phyloP scores from a whole-genome alignment of 2,113 vertebrate species.

The Chloropsis hardwickii region DNA sequence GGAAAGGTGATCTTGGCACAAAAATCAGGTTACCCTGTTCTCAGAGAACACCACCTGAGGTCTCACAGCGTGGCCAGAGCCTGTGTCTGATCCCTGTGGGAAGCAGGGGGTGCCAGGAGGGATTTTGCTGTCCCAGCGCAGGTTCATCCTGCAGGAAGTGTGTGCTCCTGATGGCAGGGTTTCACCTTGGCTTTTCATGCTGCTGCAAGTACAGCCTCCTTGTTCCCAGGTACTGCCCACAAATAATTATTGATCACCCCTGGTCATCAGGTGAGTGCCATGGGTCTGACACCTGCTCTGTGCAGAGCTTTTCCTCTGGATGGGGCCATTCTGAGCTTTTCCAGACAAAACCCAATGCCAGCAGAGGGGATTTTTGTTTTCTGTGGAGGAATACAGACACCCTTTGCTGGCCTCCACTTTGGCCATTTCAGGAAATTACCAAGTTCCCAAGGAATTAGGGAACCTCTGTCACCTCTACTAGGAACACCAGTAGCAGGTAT shows the following conservation, averaged over 20 bases:
- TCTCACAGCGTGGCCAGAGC: background rate
- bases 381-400: background rate
- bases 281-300: background rate
- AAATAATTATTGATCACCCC: background rate
- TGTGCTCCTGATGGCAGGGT: background rate
- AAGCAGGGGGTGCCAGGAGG: background rate
- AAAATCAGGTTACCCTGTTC: background rate
- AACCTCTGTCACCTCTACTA: background rate
- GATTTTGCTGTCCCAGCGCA: background rate
- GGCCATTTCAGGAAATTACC: background rate
- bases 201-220: background rate
- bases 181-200: background rate
- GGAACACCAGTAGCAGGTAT: background rate
- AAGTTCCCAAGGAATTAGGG: background rate
- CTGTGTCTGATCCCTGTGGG: background rate
- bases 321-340: background rate
- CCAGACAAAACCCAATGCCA: background rate
- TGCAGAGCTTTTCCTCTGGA: background rate
- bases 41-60: background rate
- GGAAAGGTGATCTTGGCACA: background rate
- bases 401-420: background rate
- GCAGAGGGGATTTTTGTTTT: background rate
- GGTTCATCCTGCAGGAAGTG: background rate
- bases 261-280: background rate
- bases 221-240: background rate